These are phyloP conservation scores for Lasioglossum figueresi DNA, from an alignment of 2,888 invertebrate genomes.

Conservation along the genomic window DNA sequence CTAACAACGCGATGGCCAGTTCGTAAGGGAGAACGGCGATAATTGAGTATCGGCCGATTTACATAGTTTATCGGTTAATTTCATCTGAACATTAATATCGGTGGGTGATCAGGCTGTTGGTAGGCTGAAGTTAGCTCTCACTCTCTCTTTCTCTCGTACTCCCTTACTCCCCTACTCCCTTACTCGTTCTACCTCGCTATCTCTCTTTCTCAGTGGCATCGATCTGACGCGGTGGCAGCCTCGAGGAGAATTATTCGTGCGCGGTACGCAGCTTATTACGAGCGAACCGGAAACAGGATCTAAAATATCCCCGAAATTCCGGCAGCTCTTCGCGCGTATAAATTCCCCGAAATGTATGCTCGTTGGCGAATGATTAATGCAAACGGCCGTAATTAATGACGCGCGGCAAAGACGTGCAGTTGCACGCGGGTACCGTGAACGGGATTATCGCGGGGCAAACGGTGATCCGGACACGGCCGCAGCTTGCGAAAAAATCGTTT, in stretches of 20 bases:
- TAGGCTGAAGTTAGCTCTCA: not conserved
- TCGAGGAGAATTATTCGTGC: conserved; percentile 53
- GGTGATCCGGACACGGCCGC: not conserved
- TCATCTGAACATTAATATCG: conserved; percentile 62
- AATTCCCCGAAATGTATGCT: conserved; percentile 45
- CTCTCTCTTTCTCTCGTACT: not conserved
- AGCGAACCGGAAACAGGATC: conserved; percentile 25
- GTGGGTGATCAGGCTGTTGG: conserved; percentile 44
- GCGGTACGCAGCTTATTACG: conserved; percentile 46
- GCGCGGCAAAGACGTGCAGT: conserved; percentile 32
- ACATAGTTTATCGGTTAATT: conserved; percentile 58
- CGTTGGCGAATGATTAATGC: conserved; percentile 46
- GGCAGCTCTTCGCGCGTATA: conserved; percentile 25
- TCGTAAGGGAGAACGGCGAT: conserved; percentile 6
- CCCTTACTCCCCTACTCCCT: not conserved
- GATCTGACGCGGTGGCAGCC: conserved; percentile 23
- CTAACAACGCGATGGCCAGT: not conserved
- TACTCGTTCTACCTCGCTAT: not conserved
- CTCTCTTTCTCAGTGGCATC: conserved; percentile 1
- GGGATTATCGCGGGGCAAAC: conserved; percentile 38
- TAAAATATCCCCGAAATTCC: conserved; percentile 56
- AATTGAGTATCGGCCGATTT: conserved; percentile 46
- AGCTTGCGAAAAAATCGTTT: not conserved
- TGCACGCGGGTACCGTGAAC: conserved; percentile 20
- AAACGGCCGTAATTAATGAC: conserved; percentile 51